Evolutionary conservation across 2,797 vertebrate genomes (phyloP).

Genomic region (Myotis vivesi): DNA sequence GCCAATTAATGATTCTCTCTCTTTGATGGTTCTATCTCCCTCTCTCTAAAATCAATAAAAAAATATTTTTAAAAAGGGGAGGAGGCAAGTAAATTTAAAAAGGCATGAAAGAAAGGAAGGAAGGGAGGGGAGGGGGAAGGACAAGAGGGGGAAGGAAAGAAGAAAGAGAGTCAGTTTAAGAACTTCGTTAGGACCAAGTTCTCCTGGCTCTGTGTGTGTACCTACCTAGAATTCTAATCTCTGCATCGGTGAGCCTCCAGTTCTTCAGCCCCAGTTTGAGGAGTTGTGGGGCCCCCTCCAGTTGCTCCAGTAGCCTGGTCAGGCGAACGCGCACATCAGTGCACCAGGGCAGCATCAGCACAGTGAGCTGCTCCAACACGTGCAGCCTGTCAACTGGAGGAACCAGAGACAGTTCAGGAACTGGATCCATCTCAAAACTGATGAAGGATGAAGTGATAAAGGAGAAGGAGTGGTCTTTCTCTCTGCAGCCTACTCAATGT

Average conservation of each 20-base stretch:
- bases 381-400: conserved; percentile 69
- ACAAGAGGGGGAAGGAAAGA: no score
- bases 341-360: conserved; percentile 73
- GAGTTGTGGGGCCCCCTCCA: conserved; percentile 58
- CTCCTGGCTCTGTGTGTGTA: neutral
- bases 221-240: conserved; percentile 74
- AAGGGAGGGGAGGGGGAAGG: fast-evolving
- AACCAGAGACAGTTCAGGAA: conserved; percentile 17
- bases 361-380: conserved; percentile 57
- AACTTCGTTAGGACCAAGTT: neutral
- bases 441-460: neutral
- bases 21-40: no score
- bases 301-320: conserved; percentile 45
- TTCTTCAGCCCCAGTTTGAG: conserved; percentile 70
- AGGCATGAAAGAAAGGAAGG: neutral
- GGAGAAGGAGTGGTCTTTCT: neutral
- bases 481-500: neutral
- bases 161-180: neutral
- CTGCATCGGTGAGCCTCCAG: conserved; percentile 73
- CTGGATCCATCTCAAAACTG: neutral
- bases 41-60: no score
- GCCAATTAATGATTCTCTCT: no score
- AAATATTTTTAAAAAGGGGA: neutral
- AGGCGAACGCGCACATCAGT: conserved; percentile 31
- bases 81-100: neutral